phyloP scores from a whole-genome alignment of 2,797 vertebrate genomes.

The Eulemur albifrons region DNA sequence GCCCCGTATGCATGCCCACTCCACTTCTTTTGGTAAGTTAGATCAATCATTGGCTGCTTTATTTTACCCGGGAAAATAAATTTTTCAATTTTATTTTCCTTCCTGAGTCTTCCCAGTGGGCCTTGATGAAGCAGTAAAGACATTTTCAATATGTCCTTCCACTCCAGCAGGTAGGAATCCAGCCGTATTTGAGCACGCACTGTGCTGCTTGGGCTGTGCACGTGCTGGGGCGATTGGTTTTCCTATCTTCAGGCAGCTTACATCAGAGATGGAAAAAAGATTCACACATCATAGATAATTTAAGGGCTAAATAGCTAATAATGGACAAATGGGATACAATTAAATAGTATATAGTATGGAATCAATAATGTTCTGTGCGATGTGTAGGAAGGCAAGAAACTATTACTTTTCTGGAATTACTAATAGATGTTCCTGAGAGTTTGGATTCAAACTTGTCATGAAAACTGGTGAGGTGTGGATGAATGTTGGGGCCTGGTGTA shows the following conservation, averaged over 20 bases:
- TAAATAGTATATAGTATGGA: background rate
- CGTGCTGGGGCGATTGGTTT: background rate
- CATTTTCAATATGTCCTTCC: background rate
- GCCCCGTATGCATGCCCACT: too few relatives aligned
- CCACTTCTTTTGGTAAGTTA: background rate
- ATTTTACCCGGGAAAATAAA: background rate
- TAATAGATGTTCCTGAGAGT: background rate
- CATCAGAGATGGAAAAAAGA: background rate
- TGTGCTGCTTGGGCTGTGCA: background rate
- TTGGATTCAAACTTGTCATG: background rate
- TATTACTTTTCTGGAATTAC: background rate
- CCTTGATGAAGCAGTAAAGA: background rate
- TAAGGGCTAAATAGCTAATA: background rate
- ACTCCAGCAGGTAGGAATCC: background rate
- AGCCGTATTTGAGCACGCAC: background rate
- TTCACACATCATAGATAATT: background rate
- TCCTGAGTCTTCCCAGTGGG: background rate
- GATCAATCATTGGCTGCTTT: background rate
- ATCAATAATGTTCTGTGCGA: background rate
- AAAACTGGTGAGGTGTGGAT: background rate
- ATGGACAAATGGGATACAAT: background rate
- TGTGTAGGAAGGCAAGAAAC: background rate
- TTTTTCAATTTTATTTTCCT: background rate
- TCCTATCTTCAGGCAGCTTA: background rate
- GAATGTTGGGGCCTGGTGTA: background rate